phyloP scores from a whole-genome alignment of 2,113 vertebrate genomes.

The Melanocharis versteri region DNA sequence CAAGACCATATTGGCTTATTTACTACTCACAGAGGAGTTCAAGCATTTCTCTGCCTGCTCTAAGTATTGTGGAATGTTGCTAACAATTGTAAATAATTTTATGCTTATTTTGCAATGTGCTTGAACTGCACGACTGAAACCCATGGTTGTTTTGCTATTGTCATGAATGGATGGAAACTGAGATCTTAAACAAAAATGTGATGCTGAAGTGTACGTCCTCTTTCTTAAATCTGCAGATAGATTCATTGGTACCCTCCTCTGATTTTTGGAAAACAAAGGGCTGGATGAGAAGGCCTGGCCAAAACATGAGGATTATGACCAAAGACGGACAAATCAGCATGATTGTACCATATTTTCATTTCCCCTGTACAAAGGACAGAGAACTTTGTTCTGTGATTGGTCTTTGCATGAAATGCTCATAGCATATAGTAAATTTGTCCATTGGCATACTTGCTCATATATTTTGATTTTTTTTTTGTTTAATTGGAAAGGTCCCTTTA shows the following conservation, averaged over 20 bases:
- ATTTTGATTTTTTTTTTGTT: not conserved
- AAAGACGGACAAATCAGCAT: not conserved
- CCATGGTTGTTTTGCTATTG: not conserved
- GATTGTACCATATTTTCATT: not conserved
- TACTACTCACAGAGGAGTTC: conserved; percentile 17
- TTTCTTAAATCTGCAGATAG: not conserved
- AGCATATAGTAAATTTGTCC: not conserved
- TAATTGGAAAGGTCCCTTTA: not conserved
- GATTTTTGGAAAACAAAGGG: not conserved
- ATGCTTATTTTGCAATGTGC: conserved; percentile 9
- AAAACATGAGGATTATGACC: not conserved
- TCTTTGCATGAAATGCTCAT: not conserved
- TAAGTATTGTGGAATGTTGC: conserved; percentile 27
- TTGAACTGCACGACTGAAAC: not conserved
- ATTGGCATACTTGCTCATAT: not conserved
- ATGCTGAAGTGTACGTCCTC: not conserved
- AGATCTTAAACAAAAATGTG: not conserved
- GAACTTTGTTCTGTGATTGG: not conserved
- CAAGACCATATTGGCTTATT: conserved; percentile 16
- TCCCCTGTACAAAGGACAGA: not conserved
- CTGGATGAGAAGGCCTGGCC: not conserved
- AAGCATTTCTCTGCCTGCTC: conserved; percentile 11
- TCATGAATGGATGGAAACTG: not conserved
- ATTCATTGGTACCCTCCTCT: not conserved
- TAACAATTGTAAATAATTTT: conserved; percentile 36